Evolutionary conservation across 2,113 vertebrate species (phyloP), one percentile per base, ranked within the genome.

Genomic region (Tragelaphus strepsiceros): DNA sequence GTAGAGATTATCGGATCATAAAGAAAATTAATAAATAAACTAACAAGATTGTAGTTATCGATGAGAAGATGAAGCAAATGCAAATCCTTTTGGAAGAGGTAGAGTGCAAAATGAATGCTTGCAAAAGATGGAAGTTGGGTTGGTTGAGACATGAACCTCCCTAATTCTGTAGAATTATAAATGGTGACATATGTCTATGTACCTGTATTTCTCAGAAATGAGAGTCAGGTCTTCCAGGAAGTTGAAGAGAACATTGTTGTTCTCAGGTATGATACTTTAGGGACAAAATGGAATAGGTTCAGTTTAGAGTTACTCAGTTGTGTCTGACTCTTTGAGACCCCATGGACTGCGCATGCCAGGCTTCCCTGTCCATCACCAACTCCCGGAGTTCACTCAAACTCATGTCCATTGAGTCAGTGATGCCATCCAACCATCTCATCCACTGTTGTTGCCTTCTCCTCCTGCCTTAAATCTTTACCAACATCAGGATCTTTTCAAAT

Each of bases 1-100:
- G 19, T 77, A 88, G 64, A 90, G 91, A 88, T 93, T 89, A 83
- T 49, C 87, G 58, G 62, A 35, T 13, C 59, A 61, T 39, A 92
- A 95, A 58, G 28, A 26, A 94, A 90, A 96, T 59, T 30, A 91
- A 90, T 84, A 84, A 96, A 22, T 14, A 97, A 96, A 81, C 24
- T 24, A 88, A 74, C 7, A 82, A 49, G 51, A 96, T 1, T 54
- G 5, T 83, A 58, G 16, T 54, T 86, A 71, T 49, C 67, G 94
- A 62, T 15, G 21, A 97, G 17, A 56, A 86, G 43, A 89, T 62
- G 74, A 91, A 90, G 74, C 53, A 87, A 96, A 90, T 7, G 46
- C 35, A 89, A 49, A 82, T 88, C 14, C 43, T 24, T 74, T 92
- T 61, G n/a, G 62, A 95, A 94, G 67, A 97, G 51, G 7, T 51